Base-by-base conservation (phyloP, 2,113 vertebrate species). In the Zosterops pallidus region DNA sequence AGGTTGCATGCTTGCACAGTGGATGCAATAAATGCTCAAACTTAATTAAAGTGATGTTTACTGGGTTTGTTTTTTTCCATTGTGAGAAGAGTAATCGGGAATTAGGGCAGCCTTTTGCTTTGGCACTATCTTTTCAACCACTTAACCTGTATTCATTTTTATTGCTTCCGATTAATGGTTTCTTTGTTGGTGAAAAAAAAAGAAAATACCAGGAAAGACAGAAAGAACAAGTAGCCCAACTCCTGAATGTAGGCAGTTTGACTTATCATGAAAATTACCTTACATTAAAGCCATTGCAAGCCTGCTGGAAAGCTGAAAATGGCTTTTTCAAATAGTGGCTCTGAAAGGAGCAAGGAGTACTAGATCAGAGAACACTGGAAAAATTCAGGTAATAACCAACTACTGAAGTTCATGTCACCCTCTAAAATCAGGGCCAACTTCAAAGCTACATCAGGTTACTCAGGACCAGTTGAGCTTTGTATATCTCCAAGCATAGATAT, bases 61-160 rank as follows among this genome's bases (percentile, higher is more conserved):
- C 4, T 74, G 11, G 1, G 5, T 10, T 71, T 31, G 23, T 0
- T 28, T 41, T 25, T 53, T 20, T 2, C 35, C 44, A 71, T 9
- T 72, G 44, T 49, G 41, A 64, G 33, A 65, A 78, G 12, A 64
- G 13, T 62, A 64, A 55, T 52, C 90, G 14, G 47, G 26, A 68
- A 56, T 55, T 42, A 57, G 11, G 19, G 8, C 16, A 75, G 23
- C 15, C 12, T 83, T 82, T 83, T 50, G 4, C 21, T 86, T 55
- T 86, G 44, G 8, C 8, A 22, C 9, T 62, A 18, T 13, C 11
- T 83, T 75, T 84, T 86, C n/a, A 74, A 11, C 5, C 11, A 39
- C n/a, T 78, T 77, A 16, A 16, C 1, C 4, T 70, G 12, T 52
- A 33, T 62, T 76, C 4, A 52, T 82, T 69, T 67, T 19, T 64